Evolutionary conservation across 2,113 vertebrate species (phyloP).

Genomic region (Otis tarda): DNA sequence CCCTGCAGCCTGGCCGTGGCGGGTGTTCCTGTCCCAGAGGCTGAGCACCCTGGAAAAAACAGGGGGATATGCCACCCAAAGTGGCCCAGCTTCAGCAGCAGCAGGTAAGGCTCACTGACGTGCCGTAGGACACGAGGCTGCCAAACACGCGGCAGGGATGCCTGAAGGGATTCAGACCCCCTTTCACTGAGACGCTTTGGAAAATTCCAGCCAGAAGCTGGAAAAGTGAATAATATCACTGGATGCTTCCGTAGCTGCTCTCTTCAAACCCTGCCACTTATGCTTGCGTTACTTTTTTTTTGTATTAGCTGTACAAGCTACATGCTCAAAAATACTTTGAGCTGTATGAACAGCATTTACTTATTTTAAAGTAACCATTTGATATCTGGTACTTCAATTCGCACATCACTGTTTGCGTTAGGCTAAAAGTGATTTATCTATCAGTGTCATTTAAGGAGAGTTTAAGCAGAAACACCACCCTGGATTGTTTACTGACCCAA

Average conservation of each 20-base stretch:
- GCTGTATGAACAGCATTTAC: background rate
- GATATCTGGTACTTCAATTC: background rate
- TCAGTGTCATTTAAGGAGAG: background rate
- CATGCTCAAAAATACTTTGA: background rate
- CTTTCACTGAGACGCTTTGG: background rate
- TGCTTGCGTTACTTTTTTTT: background rate
- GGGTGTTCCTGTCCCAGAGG: background rate
- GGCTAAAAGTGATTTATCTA: background rate
- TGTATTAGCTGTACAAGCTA: background rate
- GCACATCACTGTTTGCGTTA: background rate
- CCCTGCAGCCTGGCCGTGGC: accelerated
- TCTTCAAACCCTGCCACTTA: background rate
- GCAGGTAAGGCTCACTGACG: background rate
- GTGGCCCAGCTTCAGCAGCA: background rate
- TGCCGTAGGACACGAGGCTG: background rate
- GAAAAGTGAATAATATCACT: background rate
- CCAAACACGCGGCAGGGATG: background rate
- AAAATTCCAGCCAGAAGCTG: background rate
- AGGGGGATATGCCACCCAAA: background rate
- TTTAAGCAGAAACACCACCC: background rate
- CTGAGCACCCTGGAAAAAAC: background rate
- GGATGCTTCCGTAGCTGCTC: background rate
- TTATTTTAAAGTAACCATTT: background rate
- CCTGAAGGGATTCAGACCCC: background rate
- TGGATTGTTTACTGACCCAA: background rate